Evolutionary conservation across 2,797 vertebrate species (phyloP).

Genomic region (Phylloscopus collybita): DNA sequence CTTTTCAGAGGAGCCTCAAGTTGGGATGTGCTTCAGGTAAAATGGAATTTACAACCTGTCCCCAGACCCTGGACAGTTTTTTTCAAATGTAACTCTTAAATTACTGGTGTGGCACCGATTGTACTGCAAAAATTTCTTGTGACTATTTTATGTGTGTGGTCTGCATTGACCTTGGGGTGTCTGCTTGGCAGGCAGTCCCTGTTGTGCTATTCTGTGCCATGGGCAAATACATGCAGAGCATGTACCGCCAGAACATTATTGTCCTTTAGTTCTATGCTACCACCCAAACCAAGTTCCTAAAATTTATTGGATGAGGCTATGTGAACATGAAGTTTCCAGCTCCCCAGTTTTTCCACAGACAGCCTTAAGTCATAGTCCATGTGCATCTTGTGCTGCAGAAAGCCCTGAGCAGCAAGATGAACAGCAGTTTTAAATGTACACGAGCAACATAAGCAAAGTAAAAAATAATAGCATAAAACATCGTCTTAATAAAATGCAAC

Average conservation of each 20-base stretch:
- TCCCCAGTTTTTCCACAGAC: not conserved
- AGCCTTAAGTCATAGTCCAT: not conserved
- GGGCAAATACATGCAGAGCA: not conserved
- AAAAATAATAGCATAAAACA: constrained; percentile 27
- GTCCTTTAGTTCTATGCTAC: not conserved
- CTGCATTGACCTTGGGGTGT: not conserved
- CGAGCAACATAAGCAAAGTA: not conserved
- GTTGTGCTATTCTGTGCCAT: not conserved
- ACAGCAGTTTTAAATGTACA: not conserved
- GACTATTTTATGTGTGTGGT: not conserved
- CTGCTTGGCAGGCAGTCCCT: not conserved
- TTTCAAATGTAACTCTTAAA: not conserved
- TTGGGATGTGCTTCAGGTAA: not conserved
- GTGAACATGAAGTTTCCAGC: not conserved
- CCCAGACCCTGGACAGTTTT: not conserved
- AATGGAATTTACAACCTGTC: not conserved
- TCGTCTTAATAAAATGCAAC: constrained; percentile 39
- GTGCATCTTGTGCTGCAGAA: not conserved
- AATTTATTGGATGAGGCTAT: not conserved
- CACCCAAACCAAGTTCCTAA: not conserved
- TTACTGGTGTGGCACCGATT: not conserved
- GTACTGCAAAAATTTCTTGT: not conserved
- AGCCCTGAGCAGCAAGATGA: not conserved
- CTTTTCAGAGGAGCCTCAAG: not conserved
- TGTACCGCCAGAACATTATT: not conserved